Conservation (phyloP, 2,113 vertebrate genomes). For the Gallinago undulata region DNA sequence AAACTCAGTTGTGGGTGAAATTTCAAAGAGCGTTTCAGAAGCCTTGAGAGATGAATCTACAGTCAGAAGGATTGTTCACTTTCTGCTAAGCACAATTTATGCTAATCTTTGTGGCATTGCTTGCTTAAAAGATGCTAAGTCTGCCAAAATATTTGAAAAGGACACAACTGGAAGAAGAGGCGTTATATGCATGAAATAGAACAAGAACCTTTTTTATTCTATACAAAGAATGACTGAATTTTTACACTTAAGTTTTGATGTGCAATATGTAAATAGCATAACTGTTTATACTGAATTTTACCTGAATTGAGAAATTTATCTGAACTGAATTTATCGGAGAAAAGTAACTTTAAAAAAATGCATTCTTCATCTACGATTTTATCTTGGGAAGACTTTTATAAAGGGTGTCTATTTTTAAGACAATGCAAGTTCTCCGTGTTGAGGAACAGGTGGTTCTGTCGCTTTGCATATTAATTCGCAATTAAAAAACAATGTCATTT, state of each 20-base stretch:
- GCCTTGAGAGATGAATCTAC: not conserved
- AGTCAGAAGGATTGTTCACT: not conserved
- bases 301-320: not conserved
- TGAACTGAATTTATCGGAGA: conserved; percentile 11
- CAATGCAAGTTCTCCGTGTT: not conserved
- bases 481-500: conserved; percentile 38
- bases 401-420: conserved; percentile 41
- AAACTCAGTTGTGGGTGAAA: not conserved
- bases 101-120: not conserved
- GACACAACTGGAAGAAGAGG: conserved; percentile 51
- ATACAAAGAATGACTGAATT: conserved; percentile 49
- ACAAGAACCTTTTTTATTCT: conserved; percentile 63
- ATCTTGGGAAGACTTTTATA: conserved; percentile 12
- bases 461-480: conserved; percentile 41
- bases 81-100: conserved; percentile 33
- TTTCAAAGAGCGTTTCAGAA: not conserved
- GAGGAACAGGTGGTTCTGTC: conserved; percentile 32
- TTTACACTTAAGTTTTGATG: conserved; percentile 44
- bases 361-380: not conserved
- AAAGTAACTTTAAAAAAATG: not conserved
- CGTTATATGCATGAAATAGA: conserved; percentile 16
- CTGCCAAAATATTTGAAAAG: conserved; percentile 21
- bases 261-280: not conserved
- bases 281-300: not conserved
- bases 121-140: conserved; percentile 1